Evolutionary conservation across 2,797 vertebrate genomes (phyloP), one percentile per base, ranked within the genome.

Genomic region (Notolepis coatsorum): DNA sequence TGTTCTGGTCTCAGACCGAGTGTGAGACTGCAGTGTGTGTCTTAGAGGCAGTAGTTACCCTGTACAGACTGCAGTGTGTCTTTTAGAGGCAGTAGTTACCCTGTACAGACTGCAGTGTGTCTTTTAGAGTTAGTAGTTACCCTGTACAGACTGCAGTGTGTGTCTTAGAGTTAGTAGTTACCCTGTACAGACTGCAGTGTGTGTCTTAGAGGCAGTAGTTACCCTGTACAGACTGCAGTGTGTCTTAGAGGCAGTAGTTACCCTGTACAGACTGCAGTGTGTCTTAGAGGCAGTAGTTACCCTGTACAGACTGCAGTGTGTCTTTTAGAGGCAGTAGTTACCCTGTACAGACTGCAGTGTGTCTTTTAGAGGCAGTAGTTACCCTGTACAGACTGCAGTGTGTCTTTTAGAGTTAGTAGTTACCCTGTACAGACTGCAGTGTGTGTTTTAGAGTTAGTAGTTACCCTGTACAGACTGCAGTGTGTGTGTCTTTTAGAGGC

Each of bases 401-500:
- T n/a, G n/a, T 43, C 20, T 56, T 71, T 65, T 1, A 25, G 30
- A 61, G 23, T 21, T 41, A 3, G 13, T 2, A 15, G 4, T 39
- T 47, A 4, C 49, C 13, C 20, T 10, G 2, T 15, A 10, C 15
- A 18, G 51, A 24, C 45, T 35, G 39, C 5, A n/a, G 1, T 1
- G 0, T 7, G 1, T 2, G 21, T 28, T 42, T 6, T 5, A 38
- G 51, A 45, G n/a, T n/a, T n/a, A n/a, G n/a, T n/a, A n/a, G n/a
- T n/a, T n/a, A n/a, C n/a, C n/a, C n/a, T n/a, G n/a, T n/a, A n/a
- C n/a, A n/a, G n/a, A n/a, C n/a, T n/a, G n/a, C n/a, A n/a, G n/a
- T n/a, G n/a, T n/a, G n/a, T 43, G 23, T n/a, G n/a, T n/a, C n/a
- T 56, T 71, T 65, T 1, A 25, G 30, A 61, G 23, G 25, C 45